Evolutionary conservation across 2,113 vertebrate species (phyloP).

Genomic region (Gulo gulo): DNA sequence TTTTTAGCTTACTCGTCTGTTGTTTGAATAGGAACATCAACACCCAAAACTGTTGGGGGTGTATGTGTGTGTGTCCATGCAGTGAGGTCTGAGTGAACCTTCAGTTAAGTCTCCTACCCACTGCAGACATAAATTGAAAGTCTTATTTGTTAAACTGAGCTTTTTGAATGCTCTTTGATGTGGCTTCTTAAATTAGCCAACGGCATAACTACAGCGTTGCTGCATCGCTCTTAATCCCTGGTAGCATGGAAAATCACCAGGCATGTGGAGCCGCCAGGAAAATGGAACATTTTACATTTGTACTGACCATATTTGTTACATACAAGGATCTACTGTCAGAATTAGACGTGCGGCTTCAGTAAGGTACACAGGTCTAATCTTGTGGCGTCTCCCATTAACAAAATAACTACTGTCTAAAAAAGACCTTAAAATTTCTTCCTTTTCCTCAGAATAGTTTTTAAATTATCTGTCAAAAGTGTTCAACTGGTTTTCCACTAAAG

Average conservation of each 20-base stretch:
- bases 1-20: not conserved
- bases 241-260: slow-evolving; percentile 62
- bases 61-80: not conserved
- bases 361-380: not conserved
- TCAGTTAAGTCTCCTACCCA: not conserved
- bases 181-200: slow-evolving; percentile 44
- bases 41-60: not conserved
- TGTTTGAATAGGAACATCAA: not conserved
- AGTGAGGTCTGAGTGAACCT: not conserved
- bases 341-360: not conserved
- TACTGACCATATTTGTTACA: slow-evolving; percentile 41
- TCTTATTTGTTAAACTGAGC: slow-evolving; percentile 53
- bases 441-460: slow-evolving; percentile 6
- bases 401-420: slow-evolving; percentile 36
- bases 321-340: slow-evolving; percentile 31
- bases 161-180: slow-evolving; percentile 49
- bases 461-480: not conserved
- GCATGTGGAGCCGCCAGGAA: slow-evolving; percentile 48
- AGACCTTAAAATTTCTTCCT: slow-evolving; percentile 1
- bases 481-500: not conserved
- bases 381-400: not conserved
- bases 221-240: slow-evolving; percentile 19
- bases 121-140: not conserved
- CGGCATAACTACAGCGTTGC: slow-evolving; percentile 23
- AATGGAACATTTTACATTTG: slow-evolving; percentile 59